A percentile compares a stretch with the other conserved stretches of the same genome.
Conservation (phyloP, 1,140 invertebrate genomes). For the Ctenoplectra terminalis region DNA sequence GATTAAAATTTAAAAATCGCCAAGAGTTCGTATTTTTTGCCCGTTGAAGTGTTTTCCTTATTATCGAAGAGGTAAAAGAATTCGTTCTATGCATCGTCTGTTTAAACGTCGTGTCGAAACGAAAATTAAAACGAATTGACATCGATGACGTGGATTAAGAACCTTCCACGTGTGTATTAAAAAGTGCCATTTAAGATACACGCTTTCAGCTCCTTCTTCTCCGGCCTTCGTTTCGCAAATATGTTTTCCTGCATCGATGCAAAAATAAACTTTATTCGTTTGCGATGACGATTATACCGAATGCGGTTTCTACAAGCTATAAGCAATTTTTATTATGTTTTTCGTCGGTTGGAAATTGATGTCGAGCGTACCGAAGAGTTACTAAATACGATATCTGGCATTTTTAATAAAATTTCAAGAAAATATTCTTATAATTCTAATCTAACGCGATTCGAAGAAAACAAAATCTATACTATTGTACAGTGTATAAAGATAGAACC, state of each 20-base stretch:
- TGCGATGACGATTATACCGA: slow-evolving; percentile 5
- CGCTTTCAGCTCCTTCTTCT: background rate
- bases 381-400: background rate
- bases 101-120: background rate
- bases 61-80: background rate
- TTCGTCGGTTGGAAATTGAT: slow-evolving; percentile 8
- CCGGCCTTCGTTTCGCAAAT: slow-evolving; percentile 3
- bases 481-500: no score
- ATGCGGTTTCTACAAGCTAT: background rate
- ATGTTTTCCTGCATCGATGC: background rate
- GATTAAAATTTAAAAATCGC: no score
- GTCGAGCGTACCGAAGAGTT: background rate
- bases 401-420: background rate
- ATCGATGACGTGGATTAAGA: background rate
- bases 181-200: slow-evolving; percentile 30
- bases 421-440: background rate
- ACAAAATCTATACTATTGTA: no score
- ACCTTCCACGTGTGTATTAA: background rate
- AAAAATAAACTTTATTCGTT: slow-evolving; percentile 19
- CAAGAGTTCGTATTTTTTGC: no score
- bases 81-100: background rate
- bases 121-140: background rate
- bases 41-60: background rate
- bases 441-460: background rate
- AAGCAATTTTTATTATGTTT: background rate